Percentiles rank a stretch among this genome's conserved stretches.
Conservation (phyloP, 2,797 vertebrate species). For the Chelidonichthys spinosus region DNA sequence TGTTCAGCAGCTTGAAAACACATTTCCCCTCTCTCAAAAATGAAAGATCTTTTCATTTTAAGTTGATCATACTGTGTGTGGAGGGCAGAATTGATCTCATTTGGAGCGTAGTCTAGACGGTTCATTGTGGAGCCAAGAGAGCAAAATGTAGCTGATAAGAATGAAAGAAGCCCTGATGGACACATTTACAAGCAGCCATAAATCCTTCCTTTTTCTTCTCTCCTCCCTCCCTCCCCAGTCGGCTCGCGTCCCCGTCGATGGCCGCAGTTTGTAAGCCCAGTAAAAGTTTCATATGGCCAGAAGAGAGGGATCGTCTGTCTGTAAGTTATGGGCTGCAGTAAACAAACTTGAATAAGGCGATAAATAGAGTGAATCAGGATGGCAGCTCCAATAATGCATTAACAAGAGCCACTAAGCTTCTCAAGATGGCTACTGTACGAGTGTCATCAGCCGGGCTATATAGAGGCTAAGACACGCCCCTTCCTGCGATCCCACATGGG, state of each 20-base stretch:
- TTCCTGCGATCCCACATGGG: too few species aligned
- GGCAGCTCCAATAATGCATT: slow-evolving; percentile 72
- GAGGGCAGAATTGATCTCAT: slow-evolving; percentile 30
- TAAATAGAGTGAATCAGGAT: slow-evolving; percentile 76
- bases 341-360: slow-evolving; percentile 78
- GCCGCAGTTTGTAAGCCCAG: slow-evolving; percentile 80
- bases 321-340: slow-evolving; percentile 77
- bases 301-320: slow-evolving; percentile 78
- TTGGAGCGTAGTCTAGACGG: slow-evolving; percentile 20
- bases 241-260: slow-evolving; percentile 49
- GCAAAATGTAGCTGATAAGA: slow-evolving; percentile 53
- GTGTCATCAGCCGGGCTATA: not conserved
- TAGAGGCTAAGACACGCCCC: too few species aligned
- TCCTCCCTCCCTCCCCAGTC: slow-evolving; percentile 9
- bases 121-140: slow-evolving; percentile 38
- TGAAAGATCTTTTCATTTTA: slow-evolving; percentile 36
- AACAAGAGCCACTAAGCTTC: slow-evolving; percentile 55
- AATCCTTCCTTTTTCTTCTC: slow-evolving; percentile 61
- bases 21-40: slow-evolving; percentile 16
- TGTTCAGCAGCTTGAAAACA: slow-evolving; percentile 39
- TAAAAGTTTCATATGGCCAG: slow-evolving; percentile 82
- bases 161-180: slow-evolving; percentile 63
- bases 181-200: slow-evolving; percentile 77
- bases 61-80: slow-evolving; percentile 3
- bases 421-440: slow-evolving; percentile 21